A percentile compares a stretch with the other conserved stretches of the same genome.
Evolutionary conservation across 2,113 vertebrate genomes (phyloP).

Genomic region (Leptobrachium leishanense): DNA sequence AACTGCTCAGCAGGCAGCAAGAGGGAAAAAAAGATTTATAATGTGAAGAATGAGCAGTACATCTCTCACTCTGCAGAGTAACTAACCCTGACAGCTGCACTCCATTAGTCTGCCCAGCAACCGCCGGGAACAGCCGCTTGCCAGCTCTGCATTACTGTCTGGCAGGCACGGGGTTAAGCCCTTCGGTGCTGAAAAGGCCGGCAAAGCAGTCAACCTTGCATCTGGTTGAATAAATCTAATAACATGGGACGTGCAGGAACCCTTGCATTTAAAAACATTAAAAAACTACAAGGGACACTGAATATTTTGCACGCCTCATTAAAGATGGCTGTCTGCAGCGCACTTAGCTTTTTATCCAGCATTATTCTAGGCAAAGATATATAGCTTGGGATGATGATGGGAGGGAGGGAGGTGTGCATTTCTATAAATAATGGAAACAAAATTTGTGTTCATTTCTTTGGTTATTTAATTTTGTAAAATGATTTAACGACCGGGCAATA

Average conservation of each 20-base stretch:
- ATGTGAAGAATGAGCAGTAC: conserved; percentile 61
- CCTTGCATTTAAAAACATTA: background rate
- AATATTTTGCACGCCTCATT: background rate
- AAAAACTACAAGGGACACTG: background rate
- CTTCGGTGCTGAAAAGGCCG: background rate
- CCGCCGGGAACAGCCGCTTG: background rate
- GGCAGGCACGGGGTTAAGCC: background rate
- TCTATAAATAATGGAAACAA: too few species aligned
- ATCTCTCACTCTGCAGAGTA: conserved; percentile 75
- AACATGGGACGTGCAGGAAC: background rate
- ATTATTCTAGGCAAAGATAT: too few species aligned
- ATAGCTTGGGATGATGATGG: too few species aligned
- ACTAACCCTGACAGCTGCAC: conserved; percentile 73
- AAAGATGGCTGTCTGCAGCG: background rate
- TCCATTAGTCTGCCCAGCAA: conserved; percentile 74
- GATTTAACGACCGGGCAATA: too few species aligned
- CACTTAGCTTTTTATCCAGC: background rate
- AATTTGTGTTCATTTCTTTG: too few species aligned
- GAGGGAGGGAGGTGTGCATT: too few species aligned
- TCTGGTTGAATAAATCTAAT: conserved; percentile 1
- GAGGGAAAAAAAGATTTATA: conserved; percentile 12
- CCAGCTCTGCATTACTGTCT: background rate
- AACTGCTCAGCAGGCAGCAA: background rate
- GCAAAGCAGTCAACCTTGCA: background rate
- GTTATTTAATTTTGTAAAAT: too few species aligned